Evolutionary conservation across 2,113 vertebrate genomes (phyloP), one percentile per base, ranked within the genome.

Genomic region (Ia io): DNA sequence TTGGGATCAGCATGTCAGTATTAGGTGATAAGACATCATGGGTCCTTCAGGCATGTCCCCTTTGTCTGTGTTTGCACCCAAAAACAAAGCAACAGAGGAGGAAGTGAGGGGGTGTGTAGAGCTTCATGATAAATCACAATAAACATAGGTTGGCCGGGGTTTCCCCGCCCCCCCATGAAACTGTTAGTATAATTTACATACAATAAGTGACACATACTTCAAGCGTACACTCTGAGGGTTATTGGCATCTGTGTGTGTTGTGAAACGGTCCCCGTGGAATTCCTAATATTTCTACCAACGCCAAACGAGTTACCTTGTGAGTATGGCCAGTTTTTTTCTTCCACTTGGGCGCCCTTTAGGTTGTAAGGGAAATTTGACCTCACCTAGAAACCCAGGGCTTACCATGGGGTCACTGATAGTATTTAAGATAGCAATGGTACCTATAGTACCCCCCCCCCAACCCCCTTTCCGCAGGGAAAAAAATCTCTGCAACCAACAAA

Each of bases 281-380:
- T 2, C 32, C 5, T 25, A 22, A 37, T 2, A 11, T 85, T 67
- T 77, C 83, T 35, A 25, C 37, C 67, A 59, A 18, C 2, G 70
- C 61, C 42, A 37, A 22, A 40, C 4, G 37, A 42, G 18, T 69
- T 76, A 94, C 79, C 71, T 37, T 7, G 74, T 9, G 51, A 44
- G 20, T 6, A 28, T 10, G 71, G 84, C 20, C n/a, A 44, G 2
- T n/a, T 92, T 87, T 61, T 47, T 42, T 10, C 13, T 90, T 67
- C 51, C 82, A 2, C 25, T 30, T 83, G 88, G 56, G 79, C 88
- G n/a, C 2, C 28, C 80, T 74, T 23, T 14, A 40, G 77, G 20
- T 69, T 83, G 71, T 85, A 35, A 87, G 51, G 82, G 91, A 12
- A 93, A 93, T 32, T 1, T 28, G 44, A 87, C 37, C 42, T 88